Evolutionary conservation across 2,797 vertebrate genomes (phyloP), one percentile per base, ranked within the genome.

Genomic region (Tragelaphus oryx): DNA sequence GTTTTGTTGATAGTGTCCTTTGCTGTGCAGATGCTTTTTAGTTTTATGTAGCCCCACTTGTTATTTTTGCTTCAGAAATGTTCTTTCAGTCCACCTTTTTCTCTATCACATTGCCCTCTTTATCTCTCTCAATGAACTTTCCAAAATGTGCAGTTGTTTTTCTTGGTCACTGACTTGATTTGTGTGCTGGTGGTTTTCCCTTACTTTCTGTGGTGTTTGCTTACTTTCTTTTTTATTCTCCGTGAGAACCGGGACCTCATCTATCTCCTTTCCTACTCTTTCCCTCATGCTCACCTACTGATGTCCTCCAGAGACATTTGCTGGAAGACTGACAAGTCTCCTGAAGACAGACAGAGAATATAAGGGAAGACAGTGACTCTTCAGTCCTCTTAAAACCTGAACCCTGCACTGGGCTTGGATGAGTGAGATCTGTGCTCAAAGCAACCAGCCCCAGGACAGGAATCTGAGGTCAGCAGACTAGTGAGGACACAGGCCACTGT

Each of bases 401-500:
- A 92, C 87, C 96, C 95, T 79, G 82, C 60, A 46, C 96, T 80
- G 94, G 95, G 91, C 95, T 97, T 95, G 24, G 65, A 24, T 2
- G 11, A 50, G 9, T 1, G 33, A 81, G 60, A 17, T 55, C 37
- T 87, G 91, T 55, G 90, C 59, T 62, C 82, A 75, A 93, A 87
- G 9, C 60, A 57, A 79, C 80, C 94, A 92, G 96, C 94, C 83
- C 94, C 1, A 52, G 95, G 96, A 97, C 93, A 97, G 93, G 95
- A 95, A 97, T 94, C 83, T 89, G 96, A 98, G 95, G 96, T 95
- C 96, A 96, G 96, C 76, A 44, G 95, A 93, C 81, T 94, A 97
- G 96, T 86, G 95, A 96, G 96, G 92, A 93, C 90, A 65, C 0
- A 8, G 96, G 97, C 96, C 89, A 0, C 83, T 94, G 91, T 94